Percentiles rank a stretch among this genome's conserved stretches.
Conservation (phyloP, 2,888 invertebrate species). For the Eupeodes luniger region DNA sequence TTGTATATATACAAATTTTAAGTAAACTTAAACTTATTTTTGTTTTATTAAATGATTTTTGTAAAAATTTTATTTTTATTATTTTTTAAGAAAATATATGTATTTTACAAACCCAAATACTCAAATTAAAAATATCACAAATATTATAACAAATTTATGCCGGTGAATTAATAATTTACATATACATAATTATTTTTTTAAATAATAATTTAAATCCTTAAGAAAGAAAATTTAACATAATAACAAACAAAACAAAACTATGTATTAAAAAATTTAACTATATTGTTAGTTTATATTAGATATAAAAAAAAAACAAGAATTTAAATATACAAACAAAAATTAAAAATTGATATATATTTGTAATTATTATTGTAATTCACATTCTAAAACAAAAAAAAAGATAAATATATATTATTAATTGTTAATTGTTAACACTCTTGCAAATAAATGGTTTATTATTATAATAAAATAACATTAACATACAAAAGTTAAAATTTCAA, state of each 20-base stretch:
- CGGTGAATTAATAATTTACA: conserved; percentile 59
- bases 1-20: conserved; percentile 49
- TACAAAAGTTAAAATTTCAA: conserved; percentile 54
- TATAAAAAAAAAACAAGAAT: not conserved
- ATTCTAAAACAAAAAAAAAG: conserved; percentile 31
- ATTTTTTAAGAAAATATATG: conserved; percentile 24
- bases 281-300: conserved; percentile 22
- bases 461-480: conserved; percentile 46
- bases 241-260: not conserved
- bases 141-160: conserved; percentile 57
- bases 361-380: conserved; percentile 56
- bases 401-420: conserved; percentile 29
- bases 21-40: not conserved
- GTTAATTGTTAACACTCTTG: conserved; percentile 65
- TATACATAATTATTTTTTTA: conserved; percentile 35
- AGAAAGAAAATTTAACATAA: not conserved
- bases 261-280: conserved; percentile 25
- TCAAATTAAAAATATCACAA: conserved; percentile 72
- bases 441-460: conserved; percentile 29
- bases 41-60: conserved; percentile 43
- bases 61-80: conserved; percentile 35
- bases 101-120: conserved; percentile 64
- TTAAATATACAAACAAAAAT: conserved; percentile 53
- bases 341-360: conserved; percentile 27
- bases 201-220: conserved; percentile 32